A percentile compares a stretch with the other conserved stretches of the same genome.
phyloP scores from a whole-genome alignment of 2,797 vertebrate genomes.

The Enteromius thamalakanensis region DNA sequence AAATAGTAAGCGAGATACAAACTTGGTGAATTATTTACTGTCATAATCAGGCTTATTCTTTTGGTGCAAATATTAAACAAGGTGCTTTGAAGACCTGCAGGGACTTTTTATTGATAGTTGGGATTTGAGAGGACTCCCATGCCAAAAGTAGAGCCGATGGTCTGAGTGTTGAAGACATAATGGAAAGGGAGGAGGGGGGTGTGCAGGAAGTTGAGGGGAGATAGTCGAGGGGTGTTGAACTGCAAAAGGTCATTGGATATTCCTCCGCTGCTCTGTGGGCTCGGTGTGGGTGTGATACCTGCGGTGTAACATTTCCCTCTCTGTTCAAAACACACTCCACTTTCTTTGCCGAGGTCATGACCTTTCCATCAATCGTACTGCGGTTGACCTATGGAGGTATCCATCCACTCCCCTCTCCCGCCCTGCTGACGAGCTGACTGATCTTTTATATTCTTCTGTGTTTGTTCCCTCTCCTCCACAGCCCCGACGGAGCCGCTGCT shows the following conservation, averaged over 20 bases:
- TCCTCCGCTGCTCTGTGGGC: slow-evolving; percentile 37
- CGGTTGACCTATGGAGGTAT: slow-evolving; percentile 54
- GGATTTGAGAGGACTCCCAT: slow-evolving; percentile 67
- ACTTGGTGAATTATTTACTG: slow-evolving; percentile 65
- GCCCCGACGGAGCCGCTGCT: slow-evolving; percentile 96
- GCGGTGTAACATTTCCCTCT: slow-evolving; percentile 61
- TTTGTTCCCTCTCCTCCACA: slow-evolving; percentile 69
- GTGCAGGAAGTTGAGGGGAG: slow-evolving; percentile 46
- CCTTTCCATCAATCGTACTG: slow-evolving; percentile 53
- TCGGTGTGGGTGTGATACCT: slow-evolving; percentile 54
- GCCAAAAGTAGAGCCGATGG: slow-evolving; percentile 70
- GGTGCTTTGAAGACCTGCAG: slow-evolving; percentile 80
- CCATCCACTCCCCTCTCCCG: slow-evolving; percentile 21
- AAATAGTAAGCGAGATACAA: slow-evolving; percentile 20
- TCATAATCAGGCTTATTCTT: slow-evolving; percentile 76
- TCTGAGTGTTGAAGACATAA: slow-evolving; percentile 57
- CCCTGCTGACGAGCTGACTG: slow-evolving; percentile 50
- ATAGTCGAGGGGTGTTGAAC: slow-evolving; percentile 57
- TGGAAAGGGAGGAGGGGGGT: background rate
- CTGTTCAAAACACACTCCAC: slow-evolving; percentile 51
- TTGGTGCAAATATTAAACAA: slow-evolving; percentile 73
- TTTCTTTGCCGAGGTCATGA: slow-evolving; percentile 53
- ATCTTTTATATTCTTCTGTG: slow-evolving; percentile 46
- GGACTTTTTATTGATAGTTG: slow-evolving; percentile 77
- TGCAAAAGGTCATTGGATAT: slow-evolving; percentile 59